Evolutionary conservation across 2,888 invertebrate genomes (phyloP).

Genomic region (Druceiella hillmani): DNA sequence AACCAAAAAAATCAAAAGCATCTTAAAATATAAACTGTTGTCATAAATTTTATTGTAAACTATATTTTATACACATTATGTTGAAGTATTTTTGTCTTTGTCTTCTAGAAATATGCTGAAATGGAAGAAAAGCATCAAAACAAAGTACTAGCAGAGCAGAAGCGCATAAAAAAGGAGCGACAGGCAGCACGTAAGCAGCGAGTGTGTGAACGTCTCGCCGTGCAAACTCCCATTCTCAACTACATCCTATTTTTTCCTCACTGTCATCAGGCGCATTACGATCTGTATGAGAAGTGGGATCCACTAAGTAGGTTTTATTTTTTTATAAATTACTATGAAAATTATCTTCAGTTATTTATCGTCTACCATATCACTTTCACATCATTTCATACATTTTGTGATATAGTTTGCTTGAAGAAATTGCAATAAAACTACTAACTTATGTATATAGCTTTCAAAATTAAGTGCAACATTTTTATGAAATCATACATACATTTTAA

Average conservation of each 20-base stretch:
- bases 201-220: conserved; percentile 33
- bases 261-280: conserved; percentile 40
- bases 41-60: too few relatives aligned
- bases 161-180: conserved; percentile 29
- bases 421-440: too few relatives aligned
- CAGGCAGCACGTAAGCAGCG: conserved; percentile 40
- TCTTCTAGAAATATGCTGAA: conserved; percentile 23
- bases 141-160: conserved; percentile 30
- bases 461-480: too few relatives aligned
- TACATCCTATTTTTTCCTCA: conserved; percentile 46
- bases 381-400: too few relatives aligned
- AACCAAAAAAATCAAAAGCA: too few relatives aligned
- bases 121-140: conserved; percentile 30
- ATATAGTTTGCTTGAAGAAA: too few relatives aligned
- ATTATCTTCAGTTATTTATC: neutral
- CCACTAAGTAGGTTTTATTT: conserved; percentile 31
- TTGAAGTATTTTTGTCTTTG: too few relatives aligned
- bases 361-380: too few relatives aligned
- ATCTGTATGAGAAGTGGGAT: conserved; percentile 46
- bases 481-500: too few relatives aligned
- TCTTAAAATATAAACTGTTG: neutral
- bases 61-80: too few relatives aligned
- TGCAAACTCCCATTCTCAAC: conserved; percentile 29
- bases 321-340: neutral
- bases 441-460: too few relatives aligned